A percentile compares a stretch with the other conserved stretches of the same genome.
These are phyloP conservation scores for Odontamblyopus lacepedii DNA, from an alignment of 2,797 vertebrate genomes.

Conservation along the genomic window DNA sequence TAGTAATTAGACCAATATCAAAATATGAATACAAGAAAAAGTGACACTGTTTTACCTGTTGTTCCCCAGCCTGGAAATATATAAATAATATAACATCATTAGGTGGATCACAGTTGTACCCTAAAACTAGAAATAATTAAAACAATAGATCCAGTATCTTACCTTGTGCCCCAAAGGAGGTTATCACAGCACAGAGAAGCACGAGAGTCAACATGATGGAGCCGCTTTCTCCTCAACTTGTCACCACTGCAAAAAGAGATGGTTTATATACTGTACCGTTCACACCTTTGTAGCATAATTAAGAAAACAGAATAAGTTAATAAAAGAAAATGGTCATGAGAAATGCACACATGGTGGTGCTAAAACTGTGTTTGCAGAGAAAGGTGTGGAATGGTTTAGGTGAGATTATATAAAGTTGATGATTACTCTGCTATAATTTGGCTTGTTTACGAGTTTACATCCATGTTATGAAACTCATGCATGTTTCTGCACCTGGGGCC, in stretches of 20 bases:
- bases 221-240: conserved; percentile 26
- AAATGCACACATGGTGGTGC: conserved; percentile 51
- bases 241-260: conserved; percentile 3
- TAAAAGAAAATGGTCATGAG: conserved; percentile 40
- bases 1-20: background rate
- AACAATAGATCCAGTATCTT: conserved; percentile 7
- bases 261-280: conserved; percentile 48
- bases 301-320: conserved; percentile 28
- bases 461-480: background rate
- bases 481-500: background rate
- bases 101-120: background rate
- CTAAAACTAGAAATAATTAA: background rate
- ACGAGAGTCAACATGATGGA: conserved; percentile 57
- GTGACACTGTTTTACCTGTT: background rate
- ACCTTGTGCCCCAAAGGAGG: conserved; percentile 46
- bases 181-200: conserved; percentile 46
- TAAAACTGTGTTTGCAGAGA: conserved; percentile 33
- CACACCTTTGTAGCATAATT: conserved; percentile 9
- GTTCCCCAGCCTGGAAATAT: background rate
- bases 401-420: conserved; percentile 4
- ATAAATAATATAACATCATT: background rate
- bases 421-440: background rate
- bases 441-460: background rate
- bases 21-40: background rate
- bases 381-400: conserved; percentile 11